Base-by-base conservation (phyloP, 2,888 invertebrate genomes). In the Himalopsyche japonica region DNA sequence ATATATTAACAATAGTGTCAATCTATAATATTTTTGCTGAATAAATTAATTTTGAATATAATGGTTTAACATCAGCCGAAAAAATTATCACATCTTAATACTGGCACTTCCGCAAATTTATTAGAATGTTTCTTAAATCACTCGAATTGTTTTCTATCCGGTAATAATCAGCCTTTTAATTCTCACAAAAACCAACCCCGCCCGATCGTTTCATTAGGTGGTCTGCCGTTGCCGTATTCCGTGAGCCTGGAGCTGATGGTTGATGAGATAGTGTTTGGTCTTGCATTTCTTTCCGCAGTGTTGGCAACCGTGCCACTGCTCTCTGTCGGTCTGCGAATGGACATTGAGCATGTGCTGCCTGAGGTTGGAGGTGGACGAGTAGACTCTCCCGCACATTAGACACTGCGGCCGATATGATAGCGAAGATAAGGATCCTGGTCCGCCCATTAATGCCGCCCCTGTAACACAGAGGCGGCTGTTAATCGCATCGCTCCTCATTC, bases 271-370 rank as follows among this genome's bases (percentile, higher is more conserved):
- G 91, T 95, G 95, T 91, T 95, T 94, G 89, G 95, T 95, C 92
- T 95, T 95, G 93, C 95, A 95, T 90, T 94, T 94, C 91, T 95
- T 95, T 89, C 95, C 95, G 92, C 95, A 95, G 89, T 95, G 93
- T 90, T 94, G 93, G 91, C 95, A 95, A 89, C 94, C 93, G 89
- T 94, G 94, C 94, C 95, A 95, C 90, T 94, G 93, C 90, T 95
- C 94, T 89, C 94, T 93, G 89, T 94, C 93, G 88, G 94, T 93
- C 91, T 94, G 93, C 90, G 94, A 94, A 92, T 95, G 95, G 90
- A 95, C 95, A 91, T 95, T 95, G 91, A 94, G 94, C 91, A 95
- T 94, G 91, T 95, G 95, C 92, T 95, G 95, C 90, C 94, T 94
- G 89, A 95, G 93, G 93, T 95, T 95, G 92, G 95, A 94, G 88